These are phyloP conservation scores for Myiopsitta monachus DNA, from an alignment of 2,113 vertebrate genomes.

Conservation along the genomic window DNA sequence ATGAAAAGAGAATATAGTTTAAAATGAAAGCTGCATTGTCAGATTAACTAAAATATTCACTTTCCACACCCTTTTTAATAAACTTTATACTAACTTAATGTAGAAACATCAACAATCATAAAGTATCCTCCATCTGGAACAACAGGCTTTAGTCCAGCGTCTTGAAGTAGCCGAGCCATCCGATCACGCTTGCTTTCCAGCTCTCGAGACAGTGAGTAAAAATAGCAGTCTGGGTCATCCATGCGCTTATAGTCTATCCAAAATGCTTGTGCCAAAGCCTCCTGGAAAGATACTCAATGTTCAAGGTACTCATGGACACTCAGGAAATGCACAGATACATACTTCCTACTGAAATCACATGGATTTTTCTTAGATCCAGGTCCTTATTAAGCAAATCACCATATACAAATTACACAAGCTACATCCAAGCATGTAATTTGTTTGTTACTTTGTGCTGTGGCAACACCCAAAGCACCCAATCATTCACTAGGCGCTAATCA, in stretches of 20 bases:
- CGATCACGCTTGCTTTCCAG: conserved; percentile 88
- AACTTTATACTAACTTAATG: conserved; percentile 77
- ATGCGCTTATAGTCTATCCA: conserved; percentile 82
- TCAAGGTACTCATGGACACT: background rate
- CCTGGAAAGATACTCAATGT: conserved; percentile 71
- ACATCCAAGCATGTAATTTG: background rate
- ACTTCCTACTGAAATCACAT: background rate
- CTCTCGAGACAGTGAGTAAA: conserved; percentile 84
- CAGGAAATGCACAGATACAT: background rate
- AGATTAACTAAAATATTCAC: background rate
- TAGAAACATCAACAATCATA: conserved; percentile 88
- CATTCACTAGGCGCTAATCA: background rate
- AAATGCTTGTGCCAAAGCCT: conserved; percentile 89
- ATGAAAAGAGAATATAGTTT: background rate
- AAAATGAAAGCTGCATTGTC: background rate
- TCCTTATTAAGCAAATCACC: background rate
- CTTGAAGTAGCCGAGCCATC: conserved; percentile 81
- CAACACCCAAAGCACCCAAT: background rate
- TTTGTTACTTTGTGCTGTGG: background rate
- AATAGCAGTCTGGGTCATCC: conserved; percentile 90
- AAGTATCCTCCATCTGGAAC: conserved; percentile 96
- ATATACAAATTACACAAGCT: background rate
- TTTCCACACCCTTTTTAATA: background rate
- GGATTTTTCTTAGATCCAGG: background rate
- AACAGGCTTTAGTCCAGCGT: conserved; percentile 84